These are phyloP conservation scores for Probosciger aterrimus DNA, from an alignment of 2,113 vertebrate genomes.

Conservation along the genomic window DNA sequence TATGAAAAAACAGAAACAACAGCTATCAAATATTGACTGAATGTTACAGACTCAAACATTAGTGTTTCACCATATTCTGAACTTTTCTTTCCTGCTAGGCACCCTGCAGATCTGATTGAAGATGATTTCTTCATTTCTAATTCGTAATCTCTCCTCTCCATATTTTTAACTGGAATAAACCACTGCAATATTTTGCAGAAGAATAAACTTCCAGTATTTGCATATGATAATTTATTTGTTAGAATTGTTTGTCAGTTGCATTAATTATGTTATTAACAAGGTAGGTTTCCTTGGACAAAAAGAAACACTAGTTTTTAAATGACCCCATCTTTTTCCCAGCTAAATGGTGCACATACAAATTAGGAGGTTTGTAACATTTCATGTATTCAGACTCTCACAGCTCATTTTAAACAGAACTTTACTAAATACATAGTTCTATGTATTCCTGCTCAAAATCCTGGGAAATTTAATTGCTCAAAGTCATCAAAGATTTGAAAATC, in stretches of 20 bases:
- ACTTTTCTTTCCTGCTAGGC: background rate
- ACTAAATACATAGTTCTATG: background rate
- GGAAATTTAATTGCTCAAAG: background rate
- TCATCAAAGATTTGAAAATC: background rate
- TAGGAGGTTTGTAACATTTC: background rate
- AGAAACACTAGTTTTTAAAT: background rate
- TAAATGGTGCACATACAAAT: background rate
- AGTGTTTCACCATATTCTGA: background rate
- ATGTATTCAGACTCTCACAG: background rate
- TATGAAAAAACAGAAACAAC: background rate
- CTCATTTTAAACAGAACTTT: background rate
- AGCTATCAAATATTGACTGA: background rate
- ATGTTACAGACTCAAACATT: background rate
- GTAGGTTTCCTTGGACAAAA: background rate
- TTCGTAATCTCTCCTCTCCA: background rate
- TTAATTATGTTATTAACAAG: background rate
- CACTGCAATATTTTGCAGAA: background rate
- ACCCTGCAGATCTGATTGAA: background rate
- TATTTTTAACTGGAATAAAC: background rate
- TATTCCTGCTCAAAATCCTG: background rate
- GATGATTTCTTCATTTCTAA: background rate
- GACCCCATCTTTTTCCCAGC: background rate
- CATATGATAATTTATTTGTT: background rate
- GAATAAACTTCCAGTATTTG: background rate
- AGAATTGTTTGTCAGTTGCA: background rate